Base-by-base conservation (phyloP, 2,797 vertebrate species). In the Pitangus sulphuratus region DNA sequence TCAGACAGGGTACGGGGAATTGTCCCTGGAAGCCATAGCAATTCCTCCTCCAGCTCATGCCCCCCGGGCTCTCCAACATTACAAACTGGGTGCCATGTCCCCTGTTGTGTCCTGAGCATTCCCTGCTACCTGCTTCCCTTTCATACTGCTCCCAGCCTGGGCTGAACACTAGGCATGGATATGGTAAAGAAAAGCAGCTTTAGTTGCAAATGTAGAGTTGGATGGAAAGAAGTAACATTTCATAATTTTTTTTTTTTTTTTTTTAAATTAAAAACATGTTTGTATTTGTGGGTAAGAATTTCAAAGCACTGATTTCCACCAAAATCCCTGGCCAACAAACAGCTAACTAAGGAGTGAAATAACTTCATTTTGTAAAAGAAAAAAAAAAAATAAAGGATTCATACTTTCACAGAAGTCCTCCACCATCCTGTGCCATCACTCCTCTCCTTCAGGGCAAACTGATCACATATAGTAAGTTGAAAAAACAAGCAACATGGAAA, bases 81-180 rank as follows among this genome's bases (percentile, higher is more conserved):
- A 4, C 37, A 8, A 33, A 21, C 35, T n/a, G 44, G 18, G 14
- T n/a, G 65, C 17, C 31, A 5, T 0, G 8, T 51, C 21, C 58
- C 56, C 4, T 6, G 12, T 6, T 15, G 54, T 22, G 40, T 11
- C 54, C 86, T 2, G 21, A 68, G 54, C 54, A 37, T 31, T 40
- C 44, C 57, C 37, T 19, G 12, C 54, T 69, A 22, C 39, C 60
- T 24, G 35, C 62, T 56, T 16, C 33, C 84, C 19, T 25, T 45
- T 19, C 25, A 26, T 18, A 2, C 9, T 9, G 37, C 48, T 77
- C 48, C 64, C 70, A 83, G 18, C 33, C 37, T 9, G 50, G 18
- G 5, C 58, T 28, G 51, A 60, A 31, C 0, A 1, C n/a, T 2
- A 20, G 37, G 14, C 39, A 31, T 0, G 6, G 26, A 11, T 5